These are phyloP conservation scores for Corythucha ciliata DNA, from an alignment of 2,888 invertebrate species.

Conservation along the genomic window DNA sequence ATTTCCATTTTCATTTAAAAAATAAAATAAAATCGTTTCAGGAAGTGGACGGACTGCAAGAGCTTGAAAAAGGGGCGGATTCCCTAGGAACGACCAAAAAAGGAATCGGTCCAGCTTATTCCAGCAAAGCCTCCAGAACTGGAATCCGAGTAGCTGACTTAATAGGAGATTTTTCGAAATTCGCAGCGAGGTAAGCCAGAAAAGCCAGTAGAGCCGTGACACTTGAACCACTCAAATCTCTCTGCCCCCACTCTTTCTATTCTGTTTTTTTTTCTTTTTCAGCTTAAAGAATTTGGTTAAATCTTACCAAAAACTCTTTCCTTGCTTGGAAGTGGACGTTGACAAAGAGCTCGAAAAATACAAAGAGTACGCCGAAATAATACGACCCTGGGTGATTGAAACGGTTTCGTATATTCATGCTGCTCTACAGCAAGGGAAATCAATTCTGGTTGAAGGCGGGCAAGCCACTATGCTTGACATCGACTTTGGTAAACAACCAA, in stretches of 20 bases:
- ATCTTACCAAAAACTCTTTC: slow-evolving; percentile 77
- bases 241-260: no score
- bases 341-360: slow-evolving; percentile 64
- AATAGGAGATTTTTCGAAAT: slow-evolving; percentile 75
- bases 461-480: slow-evolving; percentile 99
- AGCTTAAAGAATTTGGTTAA: slow-evolving; percentile 71
- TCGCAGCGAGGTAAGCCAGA: slow-evolving; percentile 80
- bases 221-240: no score
- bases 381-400: slow-evolving; percentile 80
- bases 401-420: slow-evolving; percentile 80
- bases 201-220: no score
- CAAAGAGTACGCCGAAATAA: slow-evolving; percentile 57
- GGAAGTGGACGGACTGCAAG: slow-evolving; percentile 77
- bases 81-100: slow-evolving; percentile 96
- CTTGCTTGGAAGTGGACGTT: slow-evolving; percentile 68
- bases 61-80: slow-evolving; percentile 78
- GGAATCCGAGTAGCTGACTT: slow-evolving; percentile 92
- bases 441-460: slow-evolving; percentile 91
- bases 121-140: slow-evolving; percentile 87
- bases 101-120: slow-evolving; percentile 97
- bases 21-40: no score
- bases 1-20: no score
- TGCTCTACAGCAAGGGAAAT: slow-evolving; percentile 63
- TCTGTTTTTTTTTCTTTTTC: no score
- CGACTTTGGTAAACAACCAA: slow-evolving; percentile 78